Evolutionary conservation across 2,888 invertebrate genomes (phyloP).

Genomic region (Ochropleura leucogaster): DNA sequence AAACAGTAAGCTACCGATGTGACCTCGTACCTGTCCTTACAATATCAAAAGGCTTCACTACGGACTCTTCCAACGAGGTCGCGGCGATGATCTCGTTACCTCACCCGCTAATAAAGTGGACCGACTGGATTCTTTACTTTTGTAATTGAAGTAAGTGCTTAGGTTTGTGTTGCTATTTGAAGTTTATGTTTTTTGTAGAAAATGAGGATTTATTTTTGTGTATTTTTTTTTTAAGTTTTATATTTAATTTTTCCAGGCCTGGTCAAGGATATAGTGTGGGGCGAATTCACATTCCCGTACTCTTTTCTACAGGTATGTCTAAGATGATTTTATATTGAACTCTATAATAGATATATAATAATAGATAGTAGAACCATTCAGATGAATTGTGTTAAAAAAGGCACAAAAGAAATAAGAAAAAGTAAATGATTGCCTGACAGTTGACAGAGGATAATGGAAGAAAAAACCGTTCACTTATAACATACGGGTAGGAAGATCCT

Average conservation of each 20-base stretch:
- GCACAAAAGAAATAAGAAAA: too few relatives aligned
- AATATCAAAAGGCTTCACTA: constrained; percentile 66
- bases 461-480: too few relatives aligned
- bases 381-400: too few relatives aligned
- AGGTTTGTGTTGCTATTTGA: constrained; percentile 3
- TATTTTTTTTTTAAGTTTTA: neutral
- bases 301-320: constrained; percentile 85
- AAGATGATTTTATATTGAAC: neutral
- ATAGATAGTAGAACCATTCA: too few relatives aligned
- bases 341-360: too few relatives aligned
- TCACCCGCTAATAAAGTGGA: constrained; percentile 52
- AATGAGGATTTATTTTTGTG: neutral
- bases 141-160: constrained; percentile 4
- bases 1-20: constrained; percentile 36
- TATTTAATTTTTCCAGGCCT: constrained; percentile 77
- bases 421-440: too few relatives aligned
- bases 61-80: constrained; percentile 59
- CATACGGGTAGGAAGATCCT: too few relatives aligned
- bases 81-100: constrained; percentile 64
- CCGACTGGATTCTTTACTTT: constrained; percentile 15
- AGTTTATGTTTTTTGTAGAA: neutral
- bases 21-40: constrained; percentile 45
- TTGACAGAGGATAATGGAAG: too few relatives aligned
- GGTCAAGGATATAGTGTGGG: constrained; percentile 86
- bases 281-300: constrained; percentile 85